These are phyloP conservation scores for Hyalella azteca DNA, from an alignment of 2,888 invertebrate species.

Conservation along the genomic window DNA sequence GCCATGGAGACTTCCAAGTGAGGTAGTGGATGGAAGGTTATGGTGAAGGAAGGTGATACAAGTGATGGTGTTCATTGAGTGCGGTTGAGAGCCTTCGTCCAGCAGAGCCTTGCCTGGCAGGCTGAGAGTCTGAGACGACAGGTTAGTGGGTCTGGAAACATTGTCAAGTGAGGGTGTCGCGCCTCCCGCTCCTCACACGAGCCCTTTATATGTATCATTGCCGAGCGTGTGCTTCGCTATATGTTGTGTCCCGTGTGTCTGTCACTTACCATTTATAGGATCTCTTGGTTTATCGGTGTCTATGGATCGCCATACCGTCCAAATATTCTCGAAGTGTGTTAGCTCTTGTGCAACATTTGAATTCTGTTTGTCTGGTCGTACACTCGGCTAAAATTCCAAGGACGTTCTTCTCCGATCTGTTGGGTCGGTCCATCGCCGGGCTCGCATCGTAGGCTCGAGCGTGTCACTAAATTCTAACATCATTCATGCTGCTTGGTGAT, in stretches of 20 bases:
- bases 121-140: neutral
- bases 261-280: too few species aligned
- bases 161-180: neutral
- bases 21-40: too few species aligned
- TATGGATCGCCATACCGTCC: too few species aligned
- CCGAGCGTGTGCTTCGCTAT: too few species aligned
- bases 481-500: too few species aligned
- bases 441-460: too few species aligned
- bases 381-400: slow-evolving; percentile 18
- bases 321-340: neutral
- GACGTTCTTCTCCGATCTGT: neutral
- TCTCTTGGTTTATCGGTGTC: too few species aligned
- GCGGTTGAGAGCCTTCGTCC: slow-evolving; percentile 20
- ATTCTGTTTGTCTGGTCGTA: slow-evolving; percentile 11
- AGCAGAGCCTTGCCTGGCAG: neutral
- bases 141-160: slow-evolving; percentile 1
- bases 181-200: neutral
- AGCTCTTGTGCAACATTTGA: slow-evolving; percentile 14
- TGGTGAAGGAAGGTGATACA: neutral
- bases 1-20: too few species aligned
- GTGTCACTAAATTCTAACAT: too few species aligned
- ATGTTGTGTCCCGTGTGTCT: too few species aligned
- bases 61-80: slow-evolving; percentile 19
- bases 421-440: neutral
- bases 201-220: neutral